Base-by-base conservation (phyloP, 37 sponge, comb jelly and placozoan genomes). In the Chondrosia reniformis region DNA sequence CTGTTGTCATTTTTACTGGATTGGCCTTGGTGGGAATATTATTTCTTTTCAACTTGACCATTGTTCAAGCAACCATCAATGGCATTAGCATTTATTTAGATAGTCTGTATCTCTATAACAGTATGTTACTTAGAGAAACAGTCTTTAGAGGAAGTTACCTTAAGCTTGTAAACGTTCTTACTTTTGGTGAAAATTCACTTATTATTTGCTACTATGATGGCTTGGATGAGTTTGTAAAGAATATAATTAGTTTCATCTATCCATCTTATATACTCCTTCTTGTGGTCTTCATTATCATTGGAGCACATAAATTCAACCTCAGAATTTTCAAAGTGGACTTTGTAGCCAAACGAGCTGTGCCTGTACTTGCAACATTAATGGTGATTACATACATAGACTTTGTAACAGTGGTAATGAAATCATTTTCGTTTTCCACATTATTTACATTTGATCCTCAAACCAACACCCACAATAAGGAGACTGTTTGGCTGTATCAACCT, bases 1-100 rank as follows among this genome's bases (percentile, higher is more conserved):
- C 65, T 17, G 25, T 78, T 15, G 75, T 44, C 56, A 63, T 49
- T 62, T 40, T 40, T 22, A 13, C 33, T 56, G 87, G 87, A 0
- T 15, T 77, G 17, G 3, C 77, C 12, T 33, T 81, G 41, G 45
- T 87, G 31, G 31, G 33, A 46, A 10, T 81, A n/a, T 45, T 87
- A 15, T 77, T 76, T 55, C 32, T 43, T 40, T 42, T 76, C 24
- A 67, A 71, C 67, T 27, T 81, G 15, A 87, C 87, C 27, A 30
- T 81, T 6, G 42, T 76, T 17, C 40, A 40, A 32, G 87, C 82
- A 32, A 76, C 72, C 10, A 32, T 87, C 55, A 77, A 67, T 36
- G 82, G 87, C 2, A 31, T 87, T 39, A 56, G 77, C 15, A 78
- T 87, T 41, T 87, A 78, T 81, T 63, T 74, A 0, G 76, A 87